Conservation (phyloP, 2,113 vertebrate genomes). For the Nothoprocta pentlandii region DNA sequence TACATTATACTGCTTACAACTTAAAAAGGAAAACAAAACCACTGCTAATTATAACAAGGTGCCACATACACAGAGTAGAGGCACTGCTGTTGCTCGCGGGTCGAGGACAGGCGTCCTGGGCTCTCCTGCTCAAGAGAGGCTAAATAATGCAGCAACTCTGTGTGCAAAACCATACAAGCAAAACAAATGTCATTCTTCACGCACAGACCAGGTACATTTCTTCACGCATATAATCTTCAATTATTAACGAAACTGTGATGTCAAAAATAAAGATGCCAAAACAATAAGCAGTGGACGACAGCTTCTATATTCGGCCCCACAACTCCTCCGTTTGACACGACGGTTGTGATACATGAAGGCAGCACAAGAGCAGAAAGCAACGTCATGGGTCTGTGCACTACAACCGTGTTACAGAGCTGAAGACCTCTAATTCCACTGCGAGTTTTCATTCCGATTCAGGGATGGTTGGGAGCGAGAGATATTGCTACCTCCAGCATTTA, state of each 20-base stretch:
- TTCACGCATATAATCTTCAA: constrained; percentile 29
- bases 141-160: constrained; percentile 46
- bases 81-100: not conserved
- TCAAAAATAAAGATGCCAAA: constrained; percentile 56
- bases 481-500: not conserved
- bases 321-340: not conserved
- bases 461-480: not conserved
- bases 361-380: not conserved
- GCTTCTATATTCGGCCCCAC: not conserved
- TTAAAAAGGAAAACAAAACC: not conserved
- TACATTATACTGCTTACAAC: not conserved
- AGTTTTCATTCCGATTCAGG: not conserved
- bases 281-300: not conserved
- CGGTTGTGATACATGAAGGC: not conserved
- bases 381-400: not conserved
- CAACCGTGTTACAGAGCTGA: not conserved
- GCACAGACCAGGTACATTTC: constrained; percentile 44
- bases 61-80: not conserved
- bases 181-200: constrained; percentile 59
- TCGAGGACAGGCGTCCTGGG: constrained; percentile 5
- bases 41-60: constrained; percentile 10
- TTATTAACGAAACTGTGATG: constrained; percentile 47
- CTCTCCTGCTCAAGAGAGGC: not conserved
- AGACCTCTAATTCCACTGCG: not conserved
- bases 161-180: constrained; percentile 41